Evolutionary conservation across 2,888 invertebrate species (phyloP).

Genomic region (Microchrysa polita): DNA sequence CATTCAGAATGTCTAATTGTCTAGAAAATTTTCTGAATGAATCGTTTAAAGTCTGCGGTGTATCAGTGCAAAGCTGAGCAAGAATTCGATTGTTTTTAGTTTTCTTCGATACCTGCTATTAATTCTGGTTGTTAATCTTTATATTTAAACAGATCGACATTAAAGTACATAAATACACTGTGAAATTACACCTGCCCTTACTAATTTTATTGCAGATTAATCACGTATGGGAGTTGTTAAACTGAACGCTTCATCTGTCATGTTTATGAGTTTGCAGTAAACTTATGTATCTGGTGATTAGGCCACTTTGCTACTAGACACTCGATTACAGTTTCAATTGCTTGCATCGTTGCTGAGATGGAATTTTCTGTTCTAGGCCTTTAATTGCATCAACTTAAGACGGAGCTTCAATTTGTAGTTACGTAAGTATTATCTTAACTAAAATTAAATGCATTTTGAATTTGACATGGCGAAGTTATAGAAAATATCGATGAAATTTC

Average conservation of each 20-base stretch:
- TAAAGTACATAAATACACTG: no score
- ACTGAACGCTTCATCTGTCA: background rate
- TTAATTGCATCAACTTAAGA: background rate
- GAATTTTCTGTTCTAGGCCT: slow-evolving; percentile 3
- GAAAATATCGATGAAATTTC: no score
- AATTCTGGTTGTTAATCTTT: background rate
- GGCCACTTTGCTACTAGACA: background rate
- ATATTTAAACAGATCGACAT: no score
- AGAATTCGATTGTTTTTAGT: background rate
- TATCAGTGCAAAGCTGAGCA: no score
- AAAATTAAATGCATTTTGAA: no score
- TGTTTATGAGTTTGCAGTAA: background rate
- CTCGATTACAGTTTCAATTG: slow-evolving; percentile 8
- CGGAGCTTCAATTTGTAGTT: background rate
- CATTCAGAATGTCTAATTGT: no score
- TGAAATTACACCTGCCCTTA: background rate
- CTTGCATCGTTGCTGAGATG: background rate
- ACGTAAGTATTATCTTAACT: no score
- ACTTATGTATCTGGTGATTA: background rate
- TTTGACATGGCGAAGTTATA: no score
- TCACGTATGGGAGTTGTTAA: slow-evolving; percentile 16
- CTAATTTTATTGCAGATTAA: slow-evolving; percentile 9
- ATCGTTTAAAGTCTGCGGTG: background rate
- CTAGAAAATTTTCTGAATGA: background rate
- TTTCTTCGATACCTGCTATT: background rate